Conservation (phyloP, 2,113 vertebrate genomes). For the Coracopsis vasa region DNA sequence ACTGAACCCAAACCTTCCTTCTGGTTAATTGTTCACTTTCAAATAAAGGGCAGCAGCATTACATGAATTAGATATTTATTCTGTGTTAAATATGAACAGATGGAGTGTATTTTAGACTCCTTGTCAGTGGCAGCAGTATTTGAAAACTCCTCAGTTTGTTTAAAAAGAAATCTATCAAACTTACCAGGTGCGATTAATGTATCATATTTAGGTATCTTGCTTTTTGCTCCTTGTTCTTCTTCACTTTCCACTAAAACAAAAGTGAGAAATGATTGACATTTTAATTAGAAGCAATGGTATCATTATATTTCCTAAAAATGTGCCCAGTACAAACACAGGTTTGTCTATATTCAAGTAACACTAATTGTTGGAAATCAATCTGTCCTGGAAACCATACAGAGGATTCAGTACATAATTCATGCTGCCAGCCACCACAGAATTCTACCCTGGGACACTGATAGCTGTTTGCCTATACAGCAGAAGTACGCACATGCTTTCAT, state of each 20-base stretch:
- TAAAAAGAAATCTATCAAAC: constrained; percentile 7
- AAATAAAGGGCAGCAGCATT: not conserved
- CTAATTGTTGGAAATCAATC: not conserved
- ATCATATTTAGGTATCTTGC: constrained; percentile 71
- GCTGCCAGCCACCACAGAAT: not conserved
- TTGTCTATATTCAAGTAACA: not conserved
- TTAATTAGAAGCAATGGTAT: not conserved
- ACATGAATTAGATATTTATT: not conserved
- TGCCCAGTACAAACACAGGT: not conserved
- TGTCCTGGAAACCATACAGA: not conserved
- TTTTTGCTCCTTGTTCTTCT: constrained; percentile 69
- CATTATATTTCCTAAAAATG: not conserved
- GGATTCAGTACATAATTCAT: not conserved
- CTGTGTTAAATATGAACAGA: not conserved
- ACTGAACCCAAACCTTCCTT: not conserved
- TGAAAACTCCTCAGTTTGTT: not conserved
- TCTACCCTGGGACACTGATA: not conserved
- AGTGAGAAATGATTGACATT: not conserved
- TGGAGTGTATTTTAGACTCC: constrained; percentile 10
- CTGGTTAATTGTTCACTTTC: not conserved
- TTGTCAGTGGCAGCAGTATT: not conserved
- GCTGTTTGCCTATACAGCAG: not conserved
- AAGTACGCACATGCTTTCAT: not conserved
- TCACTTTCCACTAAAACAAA: constrained; percentile 72
- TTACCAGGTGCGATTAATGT: constrained; percentile 83